These are phyloP conservation scores for Agonopterix heracliana DNA, from an alignment of 2,888 invertebrate genomes.

Conservation along the genomic window DNA sequence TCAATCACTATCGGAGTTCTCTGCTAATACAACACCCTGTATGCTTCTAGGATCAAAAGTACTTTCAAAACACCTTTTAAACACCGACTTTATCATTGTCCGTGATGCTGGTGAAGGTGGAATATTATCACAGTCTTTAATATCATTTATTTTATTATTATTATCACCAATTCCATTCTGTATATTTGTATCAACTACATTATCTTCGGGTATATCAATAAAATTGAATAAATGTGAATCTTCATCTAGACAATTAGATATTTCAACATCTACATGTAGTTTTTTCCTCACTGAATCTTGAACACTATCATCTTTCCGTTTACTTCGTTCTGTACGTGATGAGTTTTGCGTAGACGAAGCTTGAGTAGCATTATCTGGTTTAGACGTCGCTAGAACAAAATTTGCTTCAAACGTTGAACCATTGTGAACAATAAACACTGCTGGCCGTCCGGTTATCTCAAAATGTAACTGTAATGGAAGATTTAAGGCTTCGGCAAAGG, in stretches of 20 bases:
- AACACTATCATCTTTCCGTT: slow-evolving; percentile 37
- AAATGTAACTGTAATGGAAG: slow-evolving; percentile 83
- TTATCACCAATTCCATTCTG: slow-evolving; percentile 1
- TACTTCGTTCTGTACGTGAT: slow-evolving; percentile 35
- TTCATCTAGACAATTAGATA: slow-evolving; percentile 61
- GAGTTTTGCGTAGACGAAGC: slow-evolving; percentile 56
- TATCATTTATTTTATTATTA: slow-evolving; percentile 22
- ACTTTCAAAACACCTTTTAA: slow-evolving; percentile 83
- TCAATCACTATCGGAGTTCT: slow-evolving; percentile 81
- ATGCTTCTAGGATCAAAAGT: slow-evolving; percentile 81
- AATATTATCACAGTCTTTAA: slow-evolving; percentile 65
- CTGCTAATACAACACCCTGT: slow-evolving; percentile 78
- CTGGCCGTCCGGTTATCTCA: slow-evolving; percentile 86
- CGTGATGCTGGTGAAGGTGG: slow-evolving; percentile 78
- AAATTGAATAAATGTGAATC: slow-evolving; percentile 69
- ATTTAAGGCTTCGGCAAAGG: slow-evolving; percentile 85
- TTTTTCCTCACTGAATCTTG: slow-evolving; percentile 47
- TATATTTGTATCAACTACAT: slow-evolving; percentile 21
- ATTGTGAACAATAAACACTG: slow-evolving; percentile 84
- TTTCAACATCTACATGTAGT: slow-evolving; percentile 51
- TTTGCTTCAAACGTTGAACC: slow-evolving; percentile 84
- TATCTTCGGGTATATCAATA: slow-evolving; percentile 57
- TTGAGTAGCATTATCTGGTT: slow-evolving; percentile 69
- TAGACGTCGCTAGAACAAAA: slow-evolving; percentile 87
- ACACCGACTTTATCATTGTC: slow-evolving; percentile 78